Base-by-base conservation (phyloP, 2,888 invertebrate species). In the Cyrtodaria siliqua region DNA sequence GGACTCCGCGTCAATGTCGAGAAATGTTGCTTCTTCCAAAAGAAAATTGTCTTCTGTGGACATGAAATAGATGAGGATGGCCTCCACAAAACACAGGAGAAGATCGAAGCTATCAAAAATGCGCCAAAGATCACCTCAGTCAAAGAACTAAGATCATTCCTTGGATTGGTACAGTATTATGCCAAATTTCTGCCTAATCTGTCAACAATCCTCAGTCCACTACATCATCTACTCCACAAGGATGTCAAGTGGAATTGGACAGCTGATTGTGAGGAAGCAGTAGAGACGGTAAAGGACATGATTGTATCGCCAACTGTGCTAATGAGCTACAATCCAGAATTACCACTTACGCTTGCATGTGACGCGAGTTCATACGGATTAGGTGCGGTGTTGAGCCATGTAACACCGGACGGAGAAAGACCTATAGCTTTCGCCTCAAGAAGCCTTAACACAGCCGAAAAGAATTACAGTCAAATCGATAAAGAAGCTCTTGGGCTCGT, bases 281-380 rank as follows among this genome's bases (percentile, higher is more conserved):
- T 79, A 1, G 27, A 27, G 1, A 47, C 57, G 20, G 63, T 84
- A 56, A 47, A 0, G 47, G 53, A 23, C 63, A 93, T 90, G 9
- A 59, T 72, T 3, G 44, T 68, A 2, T 82, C 77, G 9, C 70
- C 80, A 6, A 52, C 78, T 8, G 71, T 88, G 8, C 76, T 91
- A 14, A 77, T 80, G 16, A 91, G 92, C 71, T 92, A 87, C 79
- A 86, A 93, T 57, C 87, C 89, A 4, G 59, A 33, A n/a, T 56
- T 80, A 16, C 86, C 82, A 16, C 63, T 93, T 4, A 81, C 84
- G 24, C 66, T 93, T 2, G 87, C 91, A 1, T 90, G 90, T 40
- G 93, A 94, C 83, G 93, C 93, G 1, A 90, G 89, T 16, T 88
- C 87, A 9, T 76, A 67, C 23, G 91, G 92, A 26, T 64, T 91